Evolutionary conservation across 2,113 vertebrate species (phyloP).

Genomic region (Cebus imitator): DNA sequence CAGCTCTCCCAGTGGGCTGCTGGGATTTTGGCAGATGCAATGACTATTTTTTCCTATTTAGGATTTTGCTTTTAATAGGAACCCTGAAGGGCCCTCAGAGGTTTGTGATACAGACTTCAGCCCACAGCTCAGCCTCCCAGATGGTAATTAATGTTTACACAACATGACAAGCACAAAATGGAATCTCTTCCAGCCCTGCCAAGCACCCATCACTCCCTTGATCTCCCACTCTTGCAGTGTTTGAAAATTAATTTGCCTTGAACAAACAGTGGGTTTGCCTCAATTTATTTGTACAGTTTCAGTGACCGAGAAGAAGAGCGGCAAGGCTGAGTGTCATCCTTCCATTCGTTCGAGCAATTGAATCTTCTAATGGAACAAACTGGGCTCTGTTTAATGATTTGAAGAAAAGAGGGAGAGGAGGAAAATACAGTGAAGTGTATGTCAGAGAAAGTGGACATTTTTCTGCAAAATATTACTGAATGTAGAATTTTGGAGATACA

Average conservation of each 20-base stretch:
- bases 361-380: conserved; percentile 73
- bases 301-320: conserved; percentile 64
- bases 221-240: conserved; percentile 63
- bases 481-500: neutral
- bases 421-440: neutral
- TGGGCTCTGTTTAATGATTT: conserved; percentile 57
- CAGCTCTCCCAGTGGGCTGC: neutral
- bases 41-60: neutral
- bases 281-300: conserved; percentile 79
- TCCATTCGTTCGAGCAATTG: conserved; percentile 62
- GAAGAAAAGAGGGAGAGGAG: conserved; percentile 17
- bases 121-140: conserved; percentile 49
- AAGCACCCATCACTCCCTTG: conserved; percentile 64
- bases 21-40: neutral
- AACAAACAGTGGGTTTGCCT: conserved; percentile 81
- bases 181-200: conserved; percentile 78
- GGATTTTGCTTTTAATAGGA: conserved; percentile 55
- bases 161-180: conserved; percentile 77
- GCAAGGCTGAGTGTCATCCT: conserved; percentile 33
- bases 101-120: conserved; percentile 46
- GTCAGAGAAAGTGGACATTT: neutral
- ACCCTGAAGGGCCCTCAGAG: neutral
- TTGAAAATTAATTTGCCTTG: conserved; percentile 84
- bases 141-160: conserved; percentile 82
- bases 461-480: neutral